Evolutionary conservation across 2,888 invertebrate species (phyloP), one percentile per base, ranked within the genome.

Genomic region (Candidula unifasciata): DNA sequence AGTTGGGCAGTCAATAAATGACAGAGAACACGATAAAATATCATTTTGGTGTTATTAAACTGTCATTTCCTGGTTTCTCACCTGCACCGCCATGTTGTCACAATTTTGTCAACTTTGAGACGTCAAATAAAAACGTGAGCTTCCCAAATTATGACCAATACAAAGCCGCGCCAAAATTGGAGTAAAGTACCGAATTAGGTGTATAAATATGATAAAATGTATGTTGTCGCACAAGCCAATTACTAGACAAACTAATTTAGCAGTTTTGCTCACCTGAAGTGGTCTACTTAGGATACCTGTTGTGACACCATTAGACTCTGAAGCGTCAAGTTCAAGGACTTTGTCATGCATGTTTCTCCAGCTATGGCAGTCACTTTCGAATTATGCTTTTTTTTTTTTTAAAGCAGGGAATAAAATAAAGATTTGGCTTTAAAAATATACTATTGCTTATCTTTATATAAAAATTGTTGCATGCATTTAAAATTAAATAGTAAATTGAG

Each of bases 31-130:
- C 18, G n/a, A 37, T 24, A 21, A 71, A 71, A 71, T 6, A 21
- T 37, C 13, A 71, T 37, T 24, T 24, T 37, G 16, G 3, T 21
- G 24, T 52, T 73, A n/a, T 2, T 57, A 73, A 54, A 52, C 60
- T 33, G 33, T 52, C 78, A 83, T 83, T 83, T 83, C 83, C 83
- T 83, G 83, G 83, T 83, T 83, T 79, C 57, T 35, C 71, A 78
- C 57, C 83, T 82, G 78, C 54, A 71, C 77, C 78, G 83, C 83
- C 83, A 83, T 83, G 33, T 77, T 77, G 66, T 64, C 73, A 60
- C 44, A 71, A 44, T 44, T 27, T n/a, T 82, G 82, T 37, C 73
- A 74, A 82, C 71, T 44, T 73, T 24, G 44, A 44, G 44, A 44
- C 44, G 2, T 44, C 44, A 44, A 44, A 44, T 44, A 44, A 1